Conservation (phyloP, 2,797 vertebrate genomes). For the Schizopygopsis pylzovi region DNA sequence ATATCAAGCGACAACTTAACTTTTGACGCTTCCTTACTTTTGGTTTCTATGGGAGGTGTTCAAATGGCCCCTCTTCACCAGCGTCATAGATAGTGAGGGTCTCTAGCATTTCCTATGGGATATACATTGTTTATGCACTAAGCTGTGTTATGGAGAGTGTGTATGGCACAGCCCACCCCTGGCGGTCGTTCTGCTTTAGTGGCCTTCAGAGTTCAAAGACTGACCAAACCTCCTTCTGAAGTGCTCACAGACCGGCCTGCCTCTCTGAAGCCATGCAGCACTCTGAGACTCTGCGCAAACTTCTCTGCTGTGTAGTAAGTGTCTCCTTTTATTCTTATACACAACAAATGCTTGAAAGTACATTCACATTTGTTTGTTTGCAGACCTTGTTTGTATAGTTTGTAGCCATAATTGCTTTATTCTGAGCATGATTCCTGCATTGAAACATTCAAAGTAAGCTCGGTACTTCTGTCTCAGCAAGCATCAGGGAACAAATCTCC, state of each 20-base stretch:
- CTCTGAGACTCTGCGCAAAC: constrained; percentile 60
- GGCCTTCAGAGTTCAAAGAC: constrained; percentile 14
- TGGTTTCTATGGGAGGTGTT: neutral
- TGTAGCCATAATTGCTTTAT: neutral
- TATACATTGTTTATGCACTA: neutral
- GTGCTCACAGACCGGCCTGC: constrained; percentile 33
- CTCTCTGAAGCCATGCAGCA: constrained; percentile 70
- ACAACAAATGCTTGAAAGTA: neutral
- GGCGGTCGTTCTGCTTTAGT: constrained; percentile 53
- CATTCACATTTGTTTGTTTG: neutral
- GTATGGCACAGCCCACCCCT: constrained; percentile 43
- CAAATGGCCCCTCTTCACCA: too few relatives aligned
- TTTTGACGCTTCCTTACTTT: neutral
- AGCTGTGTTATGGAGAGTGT: constrained; percentile 38
- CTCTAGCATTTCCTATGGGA: too few relatives aligned
- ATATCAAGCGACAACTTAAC: neutral
- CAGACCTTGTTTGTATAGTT: neutral
- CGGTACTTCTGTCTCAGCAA: neutral
- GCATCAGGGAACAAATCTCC: neutral
- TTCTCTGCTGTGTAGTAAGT: constrained; percentile 79
- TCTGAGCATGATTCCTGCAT: neutral
- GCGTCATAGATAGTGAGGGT: too few relatives aligned
- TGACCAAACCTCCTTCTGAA: constrained; percentile 24
- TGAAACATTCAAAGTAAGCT: neutral
- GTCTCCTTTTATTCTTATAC: constrained; percentile 19